A percentile compares a stretch with the other conserved stretches of the same genome.
phyloP scores from a whole-genome alignment of 1,140 invertebrate genomes.

The Delia radicum region DNA sequence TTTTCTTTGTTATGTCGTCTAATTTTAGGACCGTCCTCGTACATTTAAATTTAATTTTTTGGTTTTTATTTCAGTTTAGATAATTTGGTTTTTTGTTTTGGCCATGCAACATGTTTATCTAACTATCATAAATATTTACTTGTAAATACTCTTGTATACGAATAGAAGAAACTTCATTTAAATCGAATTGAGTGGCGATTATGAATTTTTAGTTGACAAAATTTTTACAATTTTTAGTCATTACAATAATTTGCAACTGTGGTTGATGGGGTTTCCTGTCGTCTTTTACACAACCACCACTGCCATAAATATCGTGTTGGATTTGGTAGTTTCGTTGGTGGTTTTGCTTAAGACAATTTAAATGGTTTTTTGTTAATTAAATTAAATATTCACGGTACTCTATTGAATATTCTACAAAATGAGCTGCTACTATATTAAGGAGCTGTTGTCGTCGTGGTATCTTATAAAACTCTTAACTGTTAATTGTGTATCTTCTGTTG shows the following conservation, averaged over 20 bases:
- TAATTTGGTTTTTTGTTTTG: too few species aligned
- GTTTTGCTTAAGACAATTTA: constrained; percentile 14
- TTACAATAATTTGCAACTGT: constrained; percentile 29
- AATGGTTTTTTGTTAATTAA: constrained; percentile 29
- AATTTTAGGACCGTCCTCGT: too few species aligned
- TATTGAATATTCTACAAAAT: background rate
- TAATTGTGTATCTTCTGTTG: background rate
- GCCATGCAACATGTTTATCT: background rate
- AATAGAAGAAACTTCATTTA: background rate
- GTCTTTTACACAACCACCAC: background rate
- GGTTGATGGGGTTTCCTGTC: background rate
- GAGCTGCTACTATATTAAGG: background rate
- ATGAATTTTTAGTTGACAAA: background rate
- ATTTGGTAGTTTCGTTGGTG: background rate
- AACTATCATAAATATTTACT: background rate
- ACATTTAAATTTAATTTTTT: background rate
- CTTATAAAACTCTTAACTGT: background rate
- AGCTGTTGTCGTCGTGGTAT: background rate
- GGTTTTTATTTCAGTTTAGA: background rate
- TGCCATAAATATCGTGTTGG: background rate
- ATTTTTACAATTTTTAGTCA: background rate
- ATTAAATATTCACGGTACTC: constrained; percentile 28
- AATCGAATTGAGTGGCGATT: background rate
- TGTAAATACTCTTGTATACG: too few species aligned
- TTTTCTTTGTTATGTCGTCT: too few species aligned